Base-by-base conservation (phyloP, 2,797 vertebrate genomes). In the Lindbergichthys nudifrons region DNA sequence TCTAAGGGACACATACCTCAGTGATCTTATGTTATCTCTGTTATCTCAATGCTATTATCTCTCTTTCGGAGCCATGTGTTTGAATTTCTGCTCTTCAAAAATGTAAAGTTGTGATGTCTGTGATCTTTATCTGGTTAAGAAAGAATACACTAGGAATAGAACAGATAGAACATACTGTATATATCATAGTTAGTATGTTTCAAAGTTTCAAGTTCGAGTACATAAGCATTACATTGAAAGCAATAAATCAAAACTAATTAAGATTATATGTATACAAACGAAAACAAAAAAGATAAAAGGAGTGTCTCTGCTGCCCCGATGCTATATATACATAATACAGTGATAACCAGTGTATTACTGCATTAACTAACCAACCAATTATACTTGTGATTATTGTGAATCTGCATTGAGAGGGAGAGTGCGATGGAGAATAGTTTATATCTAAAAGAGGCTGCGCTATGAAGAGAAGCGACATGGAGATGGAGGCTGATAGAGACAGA, bases 401-500 rank as follows among this genome's bases (percentile, higher is more conserved):
- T 63, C n/a, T 36, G 42, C 21, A 23, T 2, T 15, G 39, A 39
- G 41, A 51, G n/a, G 15, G 7, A 58, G 15, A 53, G 1, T 36
- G 3, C 32, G 6, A 36, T 36, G 32, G 32, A 42, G 10, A 36
- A 9, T 9, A 36, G 32, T 9, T 36, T 36, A 36, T 36, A 36
- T 36, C 32, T 36, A 36, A 48, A n/a, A 51, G 1, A 41, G 6
- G 43, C 19, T 52, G 39, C 58, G 23, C 21, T 18, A n/a, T 10
- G 3, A 18, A 61, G 64, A 67, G 36, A 32, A 30, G 65, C 46
- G 61, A 21, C 43, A 12, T 5, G n/a, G 21, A 58, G 57, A 79
- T 21, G n/a, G 43, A 53, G 70, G 48, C 13, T 8, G 47, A 71
- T 15, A 21, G 54, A 65, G 66, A 68, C 10, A 26, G 26, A 54